Percentiles rank a stretch among this genome's conserved stretches.
Evolutionary conservation across 2,888 invertebrate genomes (phyloP).

Genomic region (Dryocosmus kuriphilus): DNA sequence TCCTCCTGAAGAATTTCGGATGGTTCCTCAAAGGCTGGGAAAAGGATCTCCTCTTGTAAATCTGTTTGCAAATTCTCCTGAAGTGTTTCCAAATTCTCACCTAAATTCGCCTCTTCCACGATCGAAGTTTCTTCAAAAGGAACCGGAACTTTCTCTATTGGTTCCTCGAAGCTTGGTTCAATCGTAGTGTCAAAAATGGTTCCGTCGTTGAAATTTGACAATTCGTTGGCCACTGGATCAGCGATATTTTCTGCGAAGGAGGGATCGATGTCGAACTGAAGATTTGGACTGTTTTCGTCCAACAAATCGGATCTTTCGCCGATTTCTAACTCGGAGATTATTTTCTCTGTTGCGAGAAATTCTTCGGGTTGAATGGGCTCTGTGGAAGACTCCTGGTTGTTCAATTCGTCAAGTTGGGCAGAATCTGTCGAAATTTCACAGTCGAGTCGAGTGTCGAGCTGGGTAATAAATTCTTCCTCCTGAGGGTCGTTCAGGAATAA

Average conservation of each 20-base stretch:
- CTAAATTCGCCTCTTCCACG: background rate
- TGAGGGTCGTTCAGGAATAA: slow-evolving; percentile 21
- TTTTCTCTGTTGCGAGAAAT: slow-evolving; percentile 6
- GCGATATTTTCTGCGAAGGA: slow-evolving; percentile 5
- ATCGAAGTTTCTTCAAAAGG: background rate
- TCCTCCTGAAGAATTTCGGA: slow-evolving; percentile 4
- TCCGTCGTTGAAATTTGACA: slow-evolving; percentile 8
- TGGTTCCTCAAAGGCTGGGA: too few species aligned
- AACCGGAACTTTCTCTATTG: background rate
- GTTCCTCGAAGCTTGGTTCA: background rate
- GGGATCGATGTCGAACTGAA: slow-evolving; percentile 28
- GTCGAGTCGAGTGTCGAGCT: background rate
- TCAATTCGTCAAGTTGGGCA: background rate
- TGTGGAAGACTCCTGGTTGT: background rate
- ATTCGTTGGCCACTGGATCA: background rate
- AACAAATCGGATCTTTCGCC: slow-evolving; percentile 1
- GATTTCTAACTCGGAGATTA: slow-evolving; percentile 24
- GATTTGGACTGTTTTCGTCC: background rate
- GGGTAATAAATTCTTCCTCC: slow-evolving; percentile 17
- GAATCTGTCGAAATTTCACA: slow-evolving; percentile 2
- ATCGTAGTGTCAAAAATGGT: background rate
- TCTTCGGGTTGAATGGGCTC: background rate
- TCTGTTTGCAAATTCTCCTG: background rate
- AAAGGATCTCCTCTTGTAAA: background rate
- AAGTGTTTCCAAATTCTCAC: background rate